Conservation (phyloP, 1,140 invertebrate species). For the Amphibalanus amphitrite region DNA sequence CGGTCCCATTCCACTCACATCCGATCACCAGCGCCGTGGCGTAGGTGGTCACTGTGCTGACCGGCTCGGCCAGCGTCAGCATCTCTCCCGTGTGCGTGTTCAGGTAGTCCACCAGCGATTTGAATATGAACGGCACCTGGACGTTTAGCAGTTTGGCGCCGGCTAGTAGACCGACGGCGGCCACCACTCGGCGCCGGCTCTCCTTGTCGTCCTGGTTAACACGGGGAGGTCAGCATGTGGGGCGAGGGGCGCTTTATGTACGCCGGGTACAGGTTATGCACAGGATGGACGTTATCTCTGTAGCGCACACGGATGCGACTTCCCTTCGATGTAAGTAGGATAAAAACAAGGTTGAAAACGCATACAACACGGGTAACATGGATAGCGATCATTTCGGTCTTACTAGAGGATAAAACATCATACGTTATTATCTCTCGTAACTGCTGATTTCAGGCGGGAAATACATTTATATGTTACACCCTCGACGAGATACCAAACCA, state of each 20-base stretch:
- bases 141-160: slow-evolving; percentile 80
- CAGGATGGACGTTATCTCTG: neutral
- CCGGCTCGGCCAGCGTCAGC: slow-evolving; percentile 26
- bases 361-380: no score
- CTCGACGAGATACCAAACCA: no score
- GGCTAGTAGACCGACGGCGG: slow-evolving; percentile 60
- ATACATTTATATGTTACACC: no score
- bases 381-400: no score
- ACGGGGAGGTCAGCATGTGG: slow-evolving; percentile 16
- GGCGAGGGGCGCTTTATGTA: slow-evolving; percentile 2
- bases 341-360: no score
- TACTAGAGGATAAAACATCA: no score
- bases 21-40: slow-evolving; percentile 68
- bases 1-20: slow-evolving; percentile 76
- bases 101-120: slow-evolving; percentile 77
- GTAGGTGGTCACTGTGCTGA: slow-evolving; percentile 27
- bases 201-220: slow-evolving; percentile 54
- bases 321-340: slow-evolving; percentile 7
- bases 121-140: slow-evolving; percentile 91
- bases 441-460: no score
- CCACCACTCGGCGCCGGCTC: slow-evolving; percentile 61
- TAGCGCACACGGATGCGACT: neutral
- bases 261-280: no score
- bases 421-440: no score
- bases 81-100: slow-evolving; percentile 38